Conservation (phyloP, 2,797 vertebrate genomes). For the Hybognathus amarus region DNA sequence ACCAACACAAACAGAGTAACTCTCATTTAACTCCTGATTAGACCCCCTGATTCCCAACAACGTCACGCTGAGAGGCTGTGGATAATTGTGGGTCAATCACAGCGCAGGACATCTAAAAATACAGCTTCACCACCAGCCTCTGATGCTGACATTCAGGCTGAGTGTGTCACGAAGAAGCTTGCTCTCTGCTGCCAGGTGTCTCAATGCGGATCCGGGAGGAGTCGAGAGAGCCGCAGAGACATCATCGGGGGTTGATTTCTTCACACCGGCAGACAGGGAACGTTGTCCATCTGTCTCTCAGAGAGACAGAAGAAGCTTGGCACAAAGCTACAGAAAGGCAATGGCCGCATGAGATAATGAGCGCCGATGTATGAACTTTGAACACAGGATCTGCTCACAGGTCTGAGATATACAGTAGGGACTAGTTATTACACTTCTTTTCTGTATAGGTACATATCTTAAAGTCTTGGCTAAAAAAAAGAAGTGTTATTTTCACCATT, state of each 20-base stretch:
- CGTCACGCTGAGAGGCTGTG: slow-evolving; percentile 14
- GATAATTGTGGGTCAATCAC: slow-evolving; percentile 46
- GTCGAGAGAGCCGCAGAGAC: slow-evolving; percentile 16
- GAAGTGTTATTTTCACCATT: background rate
- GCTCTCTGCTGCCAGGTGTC: slow-evolving; percentile 11
- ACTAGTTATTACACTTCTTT: background rate
- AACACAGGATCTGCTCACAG: background rate
- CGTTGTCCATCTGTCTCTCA: slow-evolving; percentile 40
- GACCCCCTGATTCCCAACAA: slow-evolving; percentile 24
- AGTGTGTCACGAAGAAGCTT: slow-evolving; percentile 21
- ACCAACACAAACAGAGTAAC: slow-evolving; percentile 50
- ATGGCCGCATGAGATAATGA: slow-evolving; percentile 35
- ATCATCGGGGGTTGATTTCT: slow-evolving; percentile 25
- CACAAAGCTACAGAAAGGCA: slow-evolving; percentile 5
- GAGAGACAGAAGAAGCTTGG: slow-evolving; percentile 15
- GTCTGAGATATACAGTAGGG: background rate
- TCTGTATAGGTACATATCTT: background rate
- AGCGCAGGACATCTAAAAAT: slow-evolving; percentile 39
- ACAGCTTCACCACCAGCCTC: background rate
- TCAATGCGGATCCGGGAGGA: slow-evolving; percentile 20
- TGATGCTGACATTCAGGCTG: slow-evolving; percentile 9
- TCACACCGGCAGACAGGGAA: slow-evolving; percentile 31
- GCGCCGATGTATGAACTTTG: background rate
- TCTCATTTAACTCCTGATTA: slow-evolving; percentile 50
- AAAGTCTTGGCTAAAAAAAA: background rate